Evolutionary conservation across 1,140 invertebrate species (phyloP), one percentile per base, ranked within the genome.

Genomic region (Carposina sasakii): DNA sequence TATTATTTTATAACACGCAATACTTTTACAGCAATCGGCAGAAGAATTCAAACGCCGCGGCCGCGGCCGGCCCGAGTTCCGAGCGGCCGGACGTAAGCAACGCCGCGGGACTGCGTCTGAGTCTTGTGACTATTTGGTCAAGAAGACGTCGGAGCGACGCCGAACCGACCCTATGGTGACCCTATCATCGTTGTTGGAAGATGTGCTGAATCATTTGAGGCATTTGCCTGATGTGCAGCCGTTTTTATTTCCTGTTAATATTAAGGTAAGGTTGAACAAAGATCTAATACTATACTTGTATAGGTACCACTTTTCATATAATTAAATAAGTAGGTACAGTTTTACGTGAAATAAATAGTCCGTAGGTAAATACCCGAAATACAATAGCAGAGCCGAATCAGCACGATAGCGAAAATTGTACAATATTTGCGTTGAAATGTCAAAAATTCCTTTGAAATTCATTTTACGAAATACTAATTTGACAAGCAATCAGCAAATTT

Each of bases 131-230:
- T 99, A 99, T 69, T 82, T 99, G 0, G 96, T 97, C 62, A 91
- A 92, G 45, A 91, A 94, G 59, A 93, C 94, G 0, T 94, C 95
- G 0, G 98, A 99, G 76, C 86, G 98, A 20, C 87, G 96, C n/a
- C 87, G 98, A 43, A 98, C 98, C 0, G 77, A 99, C 86, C 98
- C 98, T 0, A 90, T 98, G 0, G 96, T 99, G 9, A 96, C 97
- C 0, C 85, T 99, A 54, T 96, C 96, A 0, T 95, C 94, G 1
- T 92, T 98, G 47, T 86, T 99, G 28, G 97, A 99, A 76, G 90
- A 91, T 13, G 97, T 99, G 53, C 83, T 99, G 0, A 98, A 97
- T 67, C 96, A 99, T 71, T 92, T 99, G 89, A 87, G 97, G 44
- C 92, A 95, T 61, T 77, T 99, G 69, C 95, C 95, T 0, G 96